Evolutionary conservation across 2,888 invertebrate species (phyloP).

Genomic region (Rhingia campestris): DNA sequence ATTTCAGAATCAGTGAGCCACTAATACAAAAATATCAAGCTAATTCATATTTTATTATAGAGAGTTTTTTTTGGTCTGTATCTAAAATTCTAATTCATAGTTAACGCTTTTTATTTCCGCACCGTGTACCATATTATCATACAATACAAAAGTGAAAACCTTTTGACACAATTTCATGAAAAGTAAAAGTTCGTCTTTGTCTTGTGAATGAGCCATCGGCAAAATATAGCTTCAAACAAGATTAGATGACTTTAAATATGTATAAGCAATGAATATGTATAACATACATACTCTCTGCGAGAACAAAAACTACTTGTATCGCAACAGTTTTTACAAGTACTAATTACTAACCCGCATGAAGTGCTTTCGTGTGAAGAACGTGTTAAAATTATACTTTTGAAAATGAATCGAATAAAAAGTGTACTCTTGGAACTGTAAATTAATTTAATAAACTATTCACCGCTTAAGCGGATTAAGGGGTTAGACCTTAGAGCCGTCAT

Average conservation of each 20-base stretch:
- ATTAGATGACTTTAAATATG: constrained; percentile 16
- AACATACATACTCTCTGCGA: neutral
- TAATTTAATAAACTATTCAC: neutral
- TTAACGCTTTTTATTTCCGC: constrained; percentile 37
- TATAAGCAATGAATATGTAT: constrained; percentile 6
- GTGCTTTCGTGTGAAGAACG: neutral
- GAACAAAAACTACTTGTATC: neutral
- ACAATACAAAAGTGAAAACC: constrained; percentile 53
- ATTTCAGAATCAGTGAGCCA: neutral
- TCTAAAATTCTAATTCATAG: constrained; percentile 47
- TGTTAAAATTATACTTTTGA: neutral
- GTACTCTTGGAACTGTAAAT: neutral
- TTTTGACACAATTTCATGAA: constrained; percentile 43
- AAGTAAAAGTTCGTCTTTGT: constrained; percentile 53
- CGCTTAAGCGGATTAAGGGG: neutral
- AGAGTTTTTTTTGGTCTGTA: neutral
- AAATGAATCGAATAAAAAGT: neutral
- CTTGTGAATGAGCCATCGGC: constrained; percentile 16
- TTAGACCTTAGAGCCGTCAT: neutral
- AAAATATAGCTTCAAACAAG: constrained; percentile 28
- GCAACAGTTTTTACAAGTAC: constrained; percentile 10
- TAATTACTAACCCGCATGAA: constrained; percentile 25
- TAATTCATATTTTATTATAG: neutral
- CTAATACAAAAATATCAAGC: neutral
- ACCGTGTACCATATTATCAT: too few species aligned